phyloP scores from a whole-genome alignment of 2,888 invertebrate species.

The Oxytorus armatus region DNA sequence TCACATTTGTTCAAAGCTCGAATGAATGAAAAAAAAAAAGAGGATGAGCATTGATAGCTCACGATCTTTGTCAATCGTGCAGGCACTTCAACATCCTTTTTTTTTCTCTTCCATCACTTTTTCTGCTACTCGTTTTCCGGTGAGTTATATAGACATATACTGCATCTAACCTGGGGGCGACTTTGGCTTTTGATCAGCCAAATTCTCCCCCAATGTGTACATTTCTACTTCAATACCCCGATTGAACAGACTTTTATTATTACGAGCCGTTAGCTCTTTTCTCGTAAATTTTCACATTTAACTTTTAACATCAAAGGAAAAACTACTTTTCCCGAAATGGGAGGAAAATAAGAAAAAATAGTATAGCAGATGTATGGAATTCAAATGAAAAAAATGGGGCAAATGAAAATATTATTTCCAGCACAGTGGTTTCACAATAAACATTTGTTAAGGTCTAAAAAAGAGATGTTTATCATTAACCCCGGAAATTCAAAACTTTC shows the following conservation, averaged over 20 bases:
- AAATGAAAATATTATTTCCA: no score
- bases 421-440: no score
- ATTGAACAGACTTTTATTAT: background rate
- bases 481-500: no score
- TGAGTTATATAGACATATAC: background rate
- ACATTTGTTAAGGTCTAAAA: no score
- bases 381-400: no score
- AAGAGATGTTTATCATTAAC: no score
- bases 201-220: background rate
- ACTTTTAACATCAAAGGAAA: background rate
- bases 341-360: background rate
- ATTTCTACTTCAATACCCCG: conserved; percentile 8
- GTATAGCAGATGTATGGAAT: background rate
- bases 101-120: background rate
- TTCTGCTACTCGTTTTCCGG: background rate
- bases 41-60: background rate
- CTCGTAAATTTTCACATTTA: background rate
- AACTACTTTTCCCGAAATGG: background rate
- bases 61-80: conserved; percentile 11
- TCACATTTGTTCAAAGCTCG: conserved; percentile 43
- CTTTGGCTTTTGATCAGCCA: conserved; percentile 44
- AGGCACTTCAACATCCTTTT: conserved; percentile 5
- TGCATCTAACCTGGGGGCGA: background rate
- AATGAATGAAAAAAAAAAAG: background rate
- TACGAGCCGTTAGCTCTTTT: conserved; percentile 8